Evolutionary conservation across 1,140 invertebrate species (phyloP).

Genomic region (Cotesia glomerata): DNA sequence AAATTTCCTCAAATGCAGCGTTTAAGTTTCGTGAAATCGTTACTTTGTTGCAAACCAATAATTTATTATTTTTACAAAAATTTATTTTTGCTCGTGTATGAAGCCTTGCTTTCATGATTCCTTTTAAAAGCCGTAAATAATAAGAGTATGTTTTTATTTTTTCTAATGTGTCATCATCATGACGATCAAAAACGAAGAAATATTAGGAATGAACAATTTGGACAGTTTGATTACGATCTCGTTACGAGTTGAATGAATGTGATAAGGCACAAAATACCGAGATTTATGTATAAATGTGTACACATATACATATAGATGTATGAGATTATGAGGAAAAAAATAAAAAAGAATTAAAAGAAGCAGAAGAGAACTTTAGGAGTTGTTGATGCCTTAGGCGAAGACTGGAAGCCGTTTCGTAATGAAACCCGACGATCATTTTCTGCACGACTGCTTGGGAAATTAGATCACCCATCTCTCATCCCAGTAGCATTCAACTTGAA

Average conservation of each 20-base stretch:
- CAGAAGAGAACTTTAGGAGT: conserved; percentile 41
- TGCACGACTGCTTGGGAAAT: conserved; percentile 64
- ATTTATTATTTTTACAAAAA: no score
- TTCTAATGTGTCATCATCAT: no score
- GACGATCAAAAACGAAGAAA: no score
- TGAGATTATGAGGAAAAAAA: conserved; percentile 7
- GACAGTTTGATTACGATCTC: background rate
- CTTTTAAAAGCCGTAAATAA: no score
- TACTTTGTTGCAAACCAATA: background rate
- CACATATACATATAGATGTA: background rate
- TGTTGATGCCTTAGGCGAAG: conserved; percentile 53
- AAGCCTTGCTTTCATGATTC: no score
- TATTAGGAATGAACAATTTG: no score
- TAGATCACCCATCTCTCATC: conserved; percentile 62
- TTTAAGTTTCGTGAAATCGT: background rate
- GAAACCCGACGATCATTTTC: conserved; percentile 60
- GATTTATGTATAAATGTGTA: no score
- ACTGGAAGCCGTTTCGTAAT: conserved; percentile 64
- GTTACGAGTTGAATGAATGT: background rate
- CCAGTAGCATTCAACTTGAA: conserved; percentile 46
- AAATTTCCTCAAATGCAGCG: background rate
- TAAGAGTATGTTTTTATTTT: no score
- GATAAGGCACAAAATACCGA: no score
- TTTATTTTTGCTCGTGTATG: no score
- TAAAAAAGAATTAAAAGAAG: conserved; percentile 40